Evolutionary conservation across 2,113 vertebrate species (phyloP), one percentile per base, ranked within the genome.

Genomic region (Pseudorasbora parva): DNA sequence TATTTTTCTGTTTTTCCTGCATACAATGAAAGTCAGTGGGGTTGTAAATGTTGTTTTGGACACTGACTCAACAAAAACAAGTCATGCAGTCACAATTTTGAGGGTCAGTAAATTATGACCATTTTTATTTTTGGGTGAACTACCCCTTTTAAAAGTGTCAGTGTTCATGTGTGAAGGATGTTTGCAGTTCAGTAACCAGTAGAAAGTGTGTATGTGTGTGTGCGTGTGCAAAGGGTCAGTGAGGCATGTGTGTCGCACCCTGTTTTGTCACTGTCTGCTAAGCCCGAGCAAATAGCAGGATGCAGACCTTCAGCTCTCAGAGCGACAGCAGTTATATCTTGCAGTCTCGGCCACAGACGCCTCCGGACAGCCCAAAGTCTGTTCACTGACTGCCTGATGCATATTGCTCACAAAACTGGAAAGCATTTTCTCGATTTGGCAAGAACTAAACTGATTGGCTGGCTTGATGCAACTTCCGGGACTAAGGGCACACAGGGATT

Each of bases 201-300:
- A 59, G 54, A 59, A 23, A 15, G 33, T 47, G 57, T 43, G 27
- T n/a, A n/a, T 47, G 21, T 19, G 37, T 51, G 59, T 60, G 47
- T 37, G 54, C 17, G 54, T 49, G 21, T 56, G 17, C 74, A 33
- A 6, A 45, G 64, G 47, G 41, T 59, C 45, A 71, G 75, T 49
- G 64, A 80, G 49, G 59, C 15, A 23, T 57, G 37, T 84, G 8
- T 11, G 41, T 33, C 59, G 6, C 59, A 49, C 77, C 78, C 57
- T 75, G 76, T 74, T 81, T 81, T 62, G 83, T 84, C 76, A 78
- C 68, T 47, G 57, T 71, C 64, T 79, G 78, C 77, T 69, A 85
- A 78, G 68, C 62, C 74, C 37, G 56, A 79, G 68, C 57, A 81
- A 85, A 85, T 71, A 71, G 56, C 69, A 81, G 84, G 68, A 81